Evolutionary conservation across 2,888 invertebrate species (phyloP), one percentile per base, ranked within the genome.

Genomic region (Bombylius major): DNA sequence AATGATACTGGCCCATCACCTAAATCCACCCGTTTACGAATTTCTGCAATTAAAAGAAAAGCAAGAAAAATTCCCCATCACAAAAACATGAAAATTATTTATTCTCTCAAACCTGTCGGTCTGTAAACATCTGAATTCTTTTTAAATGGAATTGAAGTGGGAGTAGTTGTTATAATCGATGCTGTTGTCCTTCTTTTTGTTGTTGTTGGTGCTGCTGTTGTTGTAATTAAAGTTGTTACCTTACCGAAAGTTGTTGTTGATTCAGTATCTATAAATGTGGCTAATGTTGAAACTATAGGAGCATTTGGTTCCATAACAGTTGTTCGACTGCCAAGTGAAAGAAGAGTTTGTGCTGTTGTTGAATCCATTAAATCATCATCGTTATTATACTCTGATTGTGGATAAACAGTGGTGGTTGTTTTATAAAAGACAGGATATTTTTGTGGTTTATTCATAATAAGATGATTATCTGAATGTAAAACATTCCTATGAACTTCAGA

Each of bases 1-100:
- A 93, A 76, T 23, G 89, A 89, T 8, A 88, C 82, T 36, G 75
- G 69, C 53, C 72, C 74, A 59, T 71, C 65, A 4, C 73, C 73
- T 5, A 75, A 63, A 56, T 75, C 75, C 5, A 73, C 71, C 57
- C 75, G 70, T 52, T 73, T 72, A 34, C 73, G 71, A 47, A 72
- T 63, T 63, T 71, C 70, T 56, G 61, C 51, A 55, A 50, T 57
- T 13, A 56, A 13, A 51, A 31, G 31, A n/a, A 14, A 42, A 44
- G 11, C 6, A 23, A 23, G 23, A 23, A 23, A 23, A 2, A 23
- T 23, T 47, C 8, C 1, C 2, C 13, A 23, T 23, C 7, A 31
- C 4, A 11, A 44, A 12, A n/a, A 7, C 12, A 34, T 33, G 42
- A 44, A 47, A 14, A 39, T 39, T 33, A 34, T 14, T n/a, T 34